A percentile compares a stretch with the other conserved stretches of the same genome.
Conservation (phyloP, 1,140 invertebrate genomes). For the Mycetomoellerius zeteki region DNA sequence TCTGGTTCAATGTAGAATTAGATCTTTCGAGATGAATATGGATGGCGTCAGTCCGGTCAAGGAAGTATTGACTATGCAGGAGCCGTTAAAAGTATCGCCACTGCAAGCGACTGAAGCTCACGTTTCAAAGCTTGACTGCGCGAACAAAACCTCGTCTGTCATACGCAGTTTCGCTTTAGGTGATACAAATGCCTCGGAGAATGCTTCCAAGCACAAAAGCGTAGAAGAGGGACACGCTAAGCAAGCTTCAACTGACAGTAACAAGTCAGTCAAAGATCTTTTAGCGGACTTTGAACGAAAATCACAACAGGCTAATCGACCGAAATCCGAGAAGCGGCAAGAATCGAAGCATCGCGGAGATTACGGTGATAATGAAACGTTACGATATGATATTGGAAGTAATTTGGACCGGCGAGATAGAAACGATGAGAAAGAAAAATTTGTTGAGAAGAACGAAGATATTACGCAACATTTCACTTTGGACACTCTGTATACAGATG, state of each 20-base stretch:
- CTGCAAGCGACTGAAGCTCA: conserved; percentile 86
- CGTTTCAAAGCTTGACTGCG: conserved; percentile 82
- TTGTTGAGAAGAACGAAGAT: conserved; percentile 49
- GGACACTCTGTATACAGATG: background rate
- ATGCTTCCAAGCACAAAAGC: conserved; percentile 48
- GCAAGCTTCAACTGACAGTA: conserved; percentile 76
- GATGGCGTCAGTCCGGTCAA: conserved; percentile 73
- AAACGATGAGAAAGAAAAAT: conserved; percentile 74
- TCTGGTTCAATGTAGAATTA: conserved; percentile 87
- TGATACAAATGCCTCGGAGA: conserved; percentile 12
- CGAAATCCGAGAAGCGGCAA: conserved; percentile 78
- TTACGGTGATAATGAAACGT: conserved; percentile 87
- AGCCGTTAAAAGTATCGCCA: conserved; percentile 85
- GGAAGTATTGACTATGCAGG: conserved; percentile 83
- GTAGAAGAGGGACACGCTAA: conserved; percentile 43
- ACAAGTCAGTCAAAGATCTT: conserved; percentile 87
- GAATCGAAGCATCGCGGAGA: conserved; percentile 83
- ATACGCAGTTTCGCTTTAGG: conserved; percentile 77
- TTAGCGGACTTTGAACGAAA: conserved; percentile 88
- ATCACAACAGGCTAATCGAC: conserved; percentile 80
- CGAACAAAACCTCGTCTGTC: conserved; percentile 65
- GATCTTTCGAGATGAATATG: conserved; percentile 84
- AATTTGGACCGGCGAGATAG: conserved; percentile 82
- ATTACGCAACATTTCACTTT: conserved; percentile 8
- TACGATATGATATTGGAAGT: conserved; percentile 87